phyloP scores from a whole-genome alignment of 2,113 vertebrate species.

The Clupea harengus region DNA sequence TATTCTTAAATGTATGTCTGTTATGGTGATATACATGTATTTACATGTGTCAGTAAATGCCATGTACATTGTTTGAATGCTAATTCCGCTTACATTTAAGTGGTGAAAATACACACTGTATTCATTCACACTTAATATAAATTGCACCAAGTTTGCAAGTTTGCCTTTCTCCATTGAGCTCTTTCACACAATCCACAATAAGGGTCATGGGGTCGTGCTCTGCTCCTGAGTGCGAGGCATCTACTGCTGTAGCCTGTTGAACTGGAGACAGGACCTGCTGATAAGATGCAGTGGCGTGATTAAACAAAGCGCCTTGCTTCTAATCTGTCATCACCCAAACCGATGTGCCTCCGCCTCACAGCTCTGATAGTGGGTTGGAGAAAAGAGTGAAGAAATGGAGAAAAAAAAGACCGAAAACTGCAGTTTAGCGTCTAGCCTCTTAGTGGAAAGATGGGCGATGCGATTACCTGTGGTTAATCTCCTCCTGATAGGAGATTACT shows the following conservation, averaged over 20 bases:
- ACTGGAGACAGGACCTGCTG: conserved; percentile 53
- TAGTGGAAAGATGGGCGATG: conserved; percentile 38
- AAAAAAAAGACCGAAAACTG: background rate
- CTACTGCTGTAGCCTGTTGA: conserved; percentile 61
- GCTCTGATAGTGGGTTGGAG: background rate
- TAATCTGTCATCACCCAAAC: conserved; percentile 62
- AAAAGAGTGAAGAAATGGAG: background rate
- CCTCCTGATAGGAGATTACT: conserved; percentile 8
- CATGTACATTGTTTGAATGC: background rate
- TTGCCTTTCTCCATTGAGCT: background rate
- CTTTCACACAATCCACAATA: background rate
- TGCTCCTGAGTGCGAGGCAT: conserved; percentile 18
- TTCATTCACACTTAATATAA: background rate
- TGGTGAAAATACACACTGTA: background rate
- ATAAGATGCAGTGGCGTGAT: conserved; percentile 65
- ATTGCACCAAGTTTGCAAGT: background rate
- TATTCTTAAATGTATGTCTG: no score
- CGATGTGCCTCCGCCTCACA: background rate
- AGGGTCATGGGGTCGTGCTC: background rate
- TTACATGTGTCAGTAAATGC: no score
- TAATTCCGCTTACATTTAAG: background rate
- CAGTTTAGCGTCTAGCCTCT: conserved; percentile 17
- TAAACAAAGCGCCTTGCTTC: conserved; percentile 59
- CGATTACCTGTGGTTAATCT: conserved; percentile 56
- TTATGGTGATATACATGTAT: no score